phyloP scores from a whole-genome alignment of 2,113 vertebrate genomes.

The Uria lomvia region DNA sequence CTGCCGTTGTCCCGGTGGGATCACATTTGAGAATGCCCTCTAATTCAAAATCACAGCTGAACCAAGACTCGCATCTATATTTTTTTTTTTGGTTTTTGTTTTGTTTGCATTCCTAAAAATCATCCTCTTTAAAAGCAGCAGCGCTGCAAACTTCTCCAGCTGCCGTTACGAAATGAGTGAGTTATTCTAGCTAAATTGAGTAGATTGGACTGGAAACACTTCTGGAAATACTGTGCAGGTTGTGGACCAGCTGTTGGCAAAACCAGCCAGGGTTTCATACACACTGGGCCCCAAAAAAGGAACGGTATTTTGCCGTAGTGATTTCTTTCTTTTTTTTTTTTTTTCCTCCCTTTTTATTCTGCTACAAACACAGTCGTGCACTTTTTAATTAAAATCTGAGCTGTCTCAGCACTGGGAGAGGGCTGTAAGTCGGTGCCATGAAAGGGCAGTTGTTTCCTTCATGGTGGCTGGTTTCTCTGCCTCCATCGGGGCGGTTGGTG shows the following conservation, averaged over 20 bases:
- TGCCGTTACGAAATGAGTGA: background rate
- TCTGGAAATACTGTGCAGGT: constrained; percentile 49
- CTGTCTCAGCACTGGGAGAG: background rate
- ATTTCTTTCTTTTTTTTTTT: background rate
- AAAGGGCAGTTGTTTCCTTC: background rate
- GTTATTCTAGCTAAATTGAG: constrained; percentile 41
- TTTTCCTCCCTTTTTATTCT: background rate
- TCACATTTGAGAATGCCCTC: background rate
- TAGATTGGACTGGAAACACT: constrained; percentile 37
- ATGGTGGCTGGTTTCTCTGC: background rate
- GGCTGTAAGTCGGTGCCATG: background rate
- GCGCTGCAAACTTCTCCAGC: constrained; percentile 37
- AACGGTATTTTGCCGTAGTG: background rate
- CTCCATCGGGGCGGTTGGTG: background rate
- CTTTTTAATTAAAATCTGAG: constrained; percentile 9
- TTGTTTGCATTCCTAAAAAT: constrained; percentile 51
- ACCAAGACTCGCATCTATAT: background rate
- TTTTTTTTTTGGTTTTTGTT: background rate
- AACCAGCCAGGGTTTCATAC: background rate
- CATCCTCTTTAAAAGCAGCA: constrained; percentile 31
- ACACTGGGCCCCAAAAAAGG: background rate
- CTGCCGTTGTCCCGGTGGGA: background rate
- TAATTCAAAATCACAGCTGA: constrained; percentile 11
- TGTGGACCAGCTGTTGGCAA: constrained; percentile 48
- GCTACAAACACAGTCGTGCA: background rate